phyloP scores from a whole-genome alignment of 2,797 vertebrate species.

The Cossypha polioptera region DNA sequence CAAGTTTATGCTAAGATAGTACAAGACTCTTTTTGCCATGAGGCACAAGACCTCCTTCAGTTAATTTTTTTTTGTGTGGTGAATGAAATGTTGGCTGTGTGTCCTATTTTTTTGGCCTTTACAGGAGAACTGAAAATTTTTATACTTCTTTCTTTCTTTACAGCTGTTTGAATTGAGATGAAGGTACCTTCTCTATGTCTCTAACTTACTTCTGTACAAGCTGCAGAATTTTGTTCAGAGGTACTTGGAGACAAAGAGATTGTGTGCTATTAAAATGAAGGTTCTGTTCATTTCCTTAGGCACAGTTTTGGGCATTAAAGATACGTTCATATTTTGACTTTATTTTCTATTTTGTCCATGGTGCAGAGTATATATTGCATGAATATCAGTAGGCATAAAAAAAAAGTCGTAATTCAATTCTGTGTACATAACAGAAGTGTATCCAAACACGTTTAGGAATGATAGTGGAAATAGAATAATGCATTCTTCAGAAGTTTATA shows the following conservation, averaged over 20 bases:
- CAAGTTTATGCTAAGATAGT: neutral
- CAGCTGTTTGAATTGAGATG: neutral
- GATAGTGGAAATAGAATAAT: neutral
- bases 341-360: neutral
- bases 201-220: neutral
- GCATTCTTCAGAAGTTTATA: neutral
- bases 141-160: neutral
- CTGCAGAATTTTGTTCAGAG: neutral
- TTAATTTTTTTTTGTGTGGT: neutral
- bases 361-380: neutral
- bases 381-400: neutral
- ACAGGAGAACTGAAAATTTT: neutral
- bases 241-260: neutral
- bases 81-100: neutral
- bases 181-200: neutral
- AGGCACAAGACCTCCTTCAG: neutral
- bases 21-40: neutral
- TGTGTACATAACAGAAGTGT: neutral
- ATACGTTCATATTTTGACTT: neutral
- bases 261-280: neutral
- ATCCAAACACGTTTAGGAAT: neutral
- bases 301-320: neutral
- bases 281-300: neutral
- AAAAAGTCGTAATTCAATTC: neutral
- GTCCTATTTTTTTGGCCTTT: neutral